These are phyloP conservation scores for Acholoe squamosa DNA, from an alignment of 2,888 invertebrate genomes.

Conservation along the genomic window DNA sequence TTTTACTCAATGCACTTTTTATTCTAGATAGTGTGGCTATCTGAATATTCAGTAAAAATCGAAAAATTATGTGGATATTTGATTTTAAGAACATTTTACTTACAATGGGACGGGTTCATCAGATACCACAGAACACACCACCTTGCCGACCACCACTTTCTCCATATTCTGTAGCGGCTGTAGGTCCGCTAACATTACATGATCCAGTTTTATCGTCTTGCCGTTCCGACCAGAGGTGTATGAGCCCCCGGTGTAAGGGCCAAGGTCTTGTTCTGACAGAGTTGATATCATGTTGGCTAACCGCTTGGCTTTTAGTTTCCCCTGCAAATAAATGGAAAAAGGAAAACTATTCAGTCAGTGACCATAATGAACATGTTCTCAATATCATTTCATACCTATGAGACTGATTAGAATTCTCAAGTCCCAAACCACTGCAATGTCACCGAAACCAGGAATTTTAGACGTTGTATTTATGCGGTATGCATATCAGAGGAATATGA, in stretches of 20 bases:
- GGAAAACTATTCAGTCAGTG: not conserved
- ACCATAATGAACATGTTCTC: too few species aligned
- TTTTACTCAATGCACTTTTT: too few species aligned
- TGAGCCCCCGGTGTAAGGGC: slow-evolving; percentile 87
- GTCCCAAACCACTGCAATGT: too few species aligned
- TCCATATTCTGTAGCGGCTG: slow-evolving; percentile 87
- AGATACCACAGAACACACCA: slow-evolving; percentile 91
- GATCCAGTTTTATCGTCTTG: slow-evolving; percentile 85
- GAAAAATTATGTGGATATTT: not conserved
- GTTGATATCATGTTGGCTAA: slow-evolving; percentile 87
- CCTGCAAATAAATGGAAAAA: slow-evolving; percentile 75
- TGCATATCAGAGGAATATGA: too few species aligned
- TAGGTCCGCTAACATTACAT: slow-evolving; percentile 85
- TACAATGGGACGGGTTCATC: slow-evolving; percentile 88
- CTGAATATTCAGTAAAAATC: not conserved
- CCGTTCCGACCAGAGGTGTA: slow-evolving; percentile 85
- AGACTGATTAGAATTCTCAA: too few species aligned
- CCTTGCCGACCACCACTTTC: slow-evolving; percentile 90
- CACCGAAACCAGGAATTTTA: too few species aligned
- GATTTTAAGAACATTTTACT: slow-evolving; percentile 70
- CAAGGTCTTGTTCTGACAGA: slow-evolving; percentile 85
- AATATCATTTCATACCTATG: too few species aligned
- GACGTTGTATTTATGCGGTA: too few species aligned
- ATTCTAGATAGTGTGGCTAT: too few species aligned
- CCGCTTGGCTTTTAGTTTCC: slow-evolving; percentile 90